Conservation (phyloP, 2,113 vertebrate genomes). For the Myodes glareolus region DNA sequence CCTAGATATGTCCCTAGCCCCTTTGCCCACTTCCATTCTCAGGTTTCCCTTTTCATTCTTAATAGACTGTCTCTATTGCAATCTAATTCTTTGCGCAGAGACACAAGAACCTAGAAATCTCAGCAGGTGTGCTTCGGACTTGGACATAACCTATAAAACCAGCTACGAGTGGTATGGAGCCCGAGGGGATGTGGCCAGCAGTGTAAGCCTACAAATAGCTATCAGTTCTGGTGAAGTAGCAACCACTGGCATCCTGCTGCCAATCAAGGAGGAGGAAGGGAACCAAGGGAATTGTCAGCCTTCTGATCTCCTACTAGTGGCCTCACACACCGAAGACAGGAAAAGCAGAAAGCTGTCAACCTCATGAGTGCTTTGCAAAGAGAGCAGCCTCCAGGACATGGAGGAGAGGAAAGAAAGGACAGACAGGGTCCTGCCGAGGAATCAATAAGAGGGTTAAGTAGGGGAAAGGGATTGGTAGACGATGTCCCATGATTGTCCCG, state of each 20-base stretch:
- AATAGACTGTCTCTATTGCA: neutral
- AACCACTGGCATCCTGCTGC: rapidly evolving
- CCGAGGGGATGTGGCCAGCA: neutral
- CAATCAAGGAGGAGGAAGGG: too few relatives aligned
- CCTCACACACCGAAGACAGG: too few relatives aligned
- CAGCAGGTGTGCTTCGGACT: neutral
- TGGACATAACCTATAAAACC: neutral
- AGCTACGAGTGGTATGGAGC: neutral
- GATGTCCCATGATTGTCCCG: too few relatives aligned
- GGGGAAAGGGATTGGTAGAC: too few relatives aligned
- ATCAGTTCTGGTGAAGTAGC: neutral
- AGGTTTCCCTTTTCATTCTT: neutral
- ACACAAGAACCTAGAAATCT: neutral
- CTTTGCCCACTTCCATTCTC: too few relatives aligned
- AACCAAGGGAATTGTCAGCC: neutral
- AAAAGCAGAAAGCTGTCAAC: neutral
- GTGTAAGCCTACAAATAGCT: too few relatives aligned
- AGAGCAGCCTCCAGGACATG: neutral
- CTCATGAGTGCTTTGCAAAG: too few relatives aligned
- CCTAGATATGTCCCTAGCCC: neutral
- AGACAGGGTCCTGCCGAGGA: too few relatives aligned
- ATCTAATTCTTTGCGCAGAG: neutral
- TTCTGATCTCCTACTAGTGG: too few relatives aligned
- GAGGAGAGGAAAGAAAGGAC: rapidly evolving
- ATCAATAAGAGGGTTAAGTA: too few relatives aligned